Evolutionary conservation across 2,797 vertebrate species (phyloP), one percentile per base, ranked within the genome.

Genomic region (Catamblyrhynchus diadema): DNA sequence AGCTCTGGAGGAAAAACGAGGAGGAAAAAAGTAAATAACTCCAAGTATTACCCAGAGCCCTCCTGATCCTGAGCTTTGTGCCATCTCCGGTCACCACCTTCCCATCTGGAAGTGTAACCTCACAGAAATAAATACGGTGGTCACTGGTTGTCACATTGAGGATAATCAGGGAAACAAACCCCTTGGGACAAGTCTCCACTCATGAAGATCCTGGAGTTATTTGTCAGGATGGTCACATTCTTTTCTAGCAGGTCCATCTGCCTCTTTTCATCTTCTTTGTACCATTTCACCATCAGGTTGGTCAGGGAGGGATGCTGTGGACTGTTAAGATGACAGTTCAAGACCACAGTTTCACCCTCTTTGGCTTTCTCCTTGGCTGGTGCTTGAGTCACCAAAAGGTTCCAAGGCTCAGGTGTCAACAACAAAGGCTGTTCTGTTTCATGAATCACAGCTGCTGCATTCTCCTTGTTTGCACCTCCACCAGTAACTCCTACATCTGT

Each of bases 31-130:
- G 50, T 9, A 74, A 91, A 41, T n/a, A 89, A 71, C 21, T 70
- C 18, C 57, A 81, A 87, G 51, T 27, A 87, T 97, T 95, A 98
- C 97, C 97, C 39, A 94, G 82, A 75, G 91, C 83, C 37, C 94
- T 95, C 45, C 87, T 96, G 88, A 98, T 97, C 85, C 96, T 97
- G 87, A 98, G 97, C 80, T 97, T 97, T 81, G 97, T 98, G 65
- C 97, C 97, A 14, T 82, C 81, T 54, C 97, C 97, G 27, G 83
- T 95, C 72, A 96, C 87, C 67, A 81, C 37, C 14, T 86, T 96
- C 57, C 96, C 94, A 0, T 90, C 74, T 0, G 74, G 90, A 91
- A 97, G 77, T 6, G 72, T 89, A 62, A 97, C 77, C 37, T 92
- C 69, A 80, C 97, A 97, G 84, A 97, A 95, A 81, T 97, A 98